Evolutionary conservation across 2,888 invertebrate genomes (phyloP).

Genomic region (Calameuta pallipes): DNA sequence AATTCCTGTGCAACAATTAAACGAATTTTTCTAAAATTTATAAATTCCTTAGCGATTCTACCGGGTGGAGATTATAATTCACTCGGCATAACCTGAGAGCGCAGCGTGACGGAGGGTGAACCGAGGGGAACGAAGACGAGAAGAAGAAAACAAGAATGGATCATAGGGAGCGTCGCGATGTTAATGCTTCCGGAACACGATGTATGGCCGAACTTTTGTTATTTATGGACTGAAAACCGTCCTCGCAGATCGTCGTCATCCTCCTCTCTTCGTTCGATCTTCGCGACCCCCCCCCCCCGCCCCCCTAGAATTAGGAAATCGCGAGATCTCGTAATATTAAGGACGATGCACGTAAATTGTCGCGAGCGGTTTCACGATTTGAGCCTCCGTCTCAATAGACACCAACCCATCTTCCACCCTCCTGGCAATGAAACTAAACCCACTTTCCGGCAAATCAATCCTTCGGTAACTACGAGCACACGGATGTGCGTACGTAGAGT

Average conservation of each 20-base stretch:
- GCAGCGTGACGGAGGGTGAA: not conserved
- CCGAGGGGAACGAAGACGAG: not conserved
- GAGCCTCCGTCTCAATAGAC: too few relatives aligned
- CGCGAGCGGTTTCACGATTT: not conserved
- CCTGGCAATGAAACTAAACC: not conserved
- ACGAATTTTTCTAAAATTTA: not conserved
- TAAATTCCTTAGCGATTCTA: too few relatives aligned
- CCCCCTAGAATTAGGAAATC: not conserved
- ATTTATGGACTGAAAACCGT: slow-evolving; percentile 44
- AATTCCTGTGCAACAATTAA: too few relatives aligned
- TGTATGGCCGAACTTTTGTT: slow-evolving; percentile 43
- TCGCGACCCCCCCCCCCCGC: slow-evolving; percentile 13
- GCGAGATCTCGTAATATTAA: not conserved
- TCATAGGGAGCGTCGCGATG: slow-evolving; percentile 10
- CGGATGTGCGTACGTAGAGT: not conserved
- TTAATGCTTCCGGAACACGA: slow-evolving; percentile 40
- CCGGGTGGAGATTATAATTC: not conserved
- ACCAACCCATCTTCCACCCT: not conserved
- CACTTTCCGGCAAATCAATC: not conserved
- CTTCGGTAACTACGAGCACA: not conserved
- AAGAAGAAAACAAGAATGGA: not conserved
- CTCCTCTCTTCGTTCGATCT: not conserved
- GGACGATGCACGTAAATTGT: not conserved
- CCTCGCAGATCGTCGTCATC: not conserved
- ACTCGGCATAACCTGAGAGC: not conserved